Percentiles rank a stretch among this genome's conserved stretches.
These are phyloP conservation scores for Columba livia DNA, from an alignment of 2,113 vertebrate species.

Conservation along the genomic window DNA sequence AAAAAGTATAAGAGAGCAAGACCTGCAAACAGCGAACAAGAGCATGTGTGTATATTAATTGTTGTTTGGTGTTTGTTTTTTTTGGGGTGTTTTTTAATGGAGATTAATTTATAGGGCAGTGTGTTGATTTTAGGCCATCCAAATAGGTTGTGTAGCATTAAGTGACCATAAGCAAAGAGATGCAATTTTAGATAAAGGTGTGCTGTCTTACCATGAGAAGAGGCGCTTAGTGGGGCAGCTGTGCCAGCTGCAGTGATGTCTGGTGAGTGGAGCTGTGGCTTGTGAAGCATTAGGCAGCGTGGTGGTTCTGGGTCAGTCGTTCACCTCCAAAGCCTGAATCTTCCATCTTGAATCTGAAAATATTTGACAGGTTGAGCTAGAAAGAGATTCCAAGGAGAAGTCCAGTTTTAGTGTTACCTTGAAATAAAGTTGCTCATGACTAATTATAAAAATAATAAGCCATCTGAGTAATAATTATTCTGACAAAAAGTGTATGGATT, in stretches of 20 bases:
- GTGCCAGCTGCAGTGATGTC: background rate
- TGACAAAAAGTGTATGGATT: background rate
- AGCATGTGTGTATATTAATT: background rate
- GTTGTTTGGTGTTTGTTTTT: background rate
- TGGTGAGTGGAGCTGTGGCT: background rate
- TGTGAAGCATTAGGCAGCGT: background rate
- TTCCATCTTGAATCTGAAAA: background rate
- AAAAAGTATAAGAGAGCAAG: background rate
- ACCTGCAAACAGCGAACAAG: background rate
- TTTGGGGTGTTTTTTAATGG: too few relatives aligned
- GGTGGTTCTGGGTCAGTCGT: rapidly evolving
- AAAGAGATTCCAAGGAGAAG: background rate
- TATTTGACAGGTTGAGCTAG: background rate
- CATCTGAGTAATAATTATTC: background rate
- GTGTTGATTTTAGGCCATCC: background rate
- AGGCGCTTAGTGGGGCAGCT: background rate
- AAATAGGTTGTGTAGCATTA: background rate
- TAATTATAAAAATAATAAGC: background rate
- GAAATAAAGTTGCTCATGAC: background rate
- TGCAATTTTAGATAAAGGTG: background rate
- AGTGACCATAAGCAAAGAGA: background rate
- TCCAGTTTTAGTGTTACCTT: background rate
- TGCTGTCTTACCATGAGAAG: background rate
- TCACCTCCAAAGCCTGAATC: background rate
- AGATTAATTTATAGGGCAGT: background rate